A percentile compares a stretch with the other conserved stretches of the same genome.
phyloP scores from a whole-genome alignment of 2,888 invertebrate species.

The Gortyna flavago region DNA sequence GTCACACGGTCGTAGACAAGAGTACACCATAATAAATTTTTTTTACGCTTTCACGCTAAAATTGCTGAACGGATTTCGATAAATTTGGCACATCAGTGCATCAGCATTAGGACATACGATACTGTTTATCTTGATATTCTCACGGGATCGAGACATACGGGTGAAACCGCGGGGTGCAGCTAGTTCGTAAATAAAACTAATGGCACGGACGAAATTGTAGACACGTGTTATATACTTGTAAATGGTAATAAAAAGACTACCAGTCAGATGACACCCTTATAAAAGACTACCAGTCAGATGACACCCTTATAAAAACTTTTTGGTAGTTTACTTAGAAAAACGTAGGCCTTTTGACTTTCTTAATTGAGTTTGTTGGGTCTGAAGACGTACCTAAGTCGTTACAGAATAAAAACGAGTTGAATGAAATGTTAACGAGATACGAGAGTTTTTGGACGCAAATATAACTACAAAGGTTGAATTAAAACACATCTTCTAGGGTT shows the following conservation, averaged over 20 bases:
- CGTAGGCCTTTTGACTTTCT: constrained; percentile 18
- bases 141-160: too few species aligned
- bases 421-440: constrained; percentile 6
- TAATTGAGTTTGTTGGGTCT: constrained; percentile 40
- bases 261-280: constrained; percentile 16
- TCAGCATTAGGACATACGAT: too few species aligned
- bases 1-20: not conserved
- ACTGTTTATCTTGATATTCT: too few species aligned
- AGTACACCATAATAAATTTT: not conserved
- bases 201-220: not conserved
- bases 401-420: constrained; percentile 28
- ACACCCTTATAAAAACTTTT: constrained; percentile 27
- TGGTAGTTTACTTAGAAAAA: constrained; percentile 26
- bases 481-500: constrained; percentile 3
- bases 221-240: not conserved
- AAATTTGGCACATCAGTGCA: too few species aligned
- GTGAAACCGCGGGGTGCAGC: too few species aligned
- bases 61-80: too few species aligned
- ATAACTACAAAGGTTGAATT: not conserved
- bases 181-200: not conserved
- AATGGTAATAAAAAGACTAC: not conserved
- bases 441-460: constrained; percentile 8
- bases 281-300: constrained; percentile 8
- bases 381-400: constrained; percentile 26
- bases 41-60: too few species aligned